Conservation (phyloP, 2,797 vertebrate genomes). For the Anolis apletophallus region DNA sequence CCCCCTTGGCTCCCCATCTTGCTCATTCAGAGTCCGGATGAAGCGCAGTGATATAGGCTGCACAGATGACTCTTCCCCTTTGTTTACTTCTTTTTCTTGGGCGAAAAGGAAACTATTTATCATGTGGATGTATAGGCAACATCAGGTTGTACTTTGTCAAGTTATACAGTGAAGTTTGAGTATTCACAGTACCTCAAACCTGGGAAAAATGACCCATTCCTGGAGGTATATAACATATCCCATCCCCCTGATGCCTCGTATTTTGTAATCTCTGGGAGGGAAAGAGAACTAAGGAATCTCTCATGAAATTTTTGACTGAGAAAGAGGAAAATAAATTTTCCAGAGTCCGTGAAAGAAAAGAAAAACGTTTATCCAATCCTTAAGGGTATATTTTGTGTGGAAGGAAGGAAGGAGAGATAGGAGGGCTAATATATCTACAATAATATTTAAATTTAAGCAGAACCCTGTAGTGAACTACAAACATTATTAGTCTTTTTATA, state of each 20-base stretch:
- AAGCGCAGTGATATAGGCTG: neutral
- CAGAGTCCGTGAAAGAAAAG: neutral
- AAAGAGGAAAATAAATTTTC: neutral
- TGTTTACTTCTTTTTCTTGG: neutral
- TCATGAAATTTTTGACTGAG: neutral
- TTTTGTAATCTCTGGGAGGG: slow-evolving; percentile 30
- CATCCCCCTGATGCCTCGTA: slow-evolving; percentile 16
- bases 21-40: too few relatives aligned
- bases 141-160: neutral
- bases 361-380: too few relatives aligned
- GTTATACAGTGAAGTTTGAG: neutral
- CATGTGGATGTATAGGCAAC: neutral
- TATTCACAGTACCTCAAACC: neutral
- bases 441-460: neutral
- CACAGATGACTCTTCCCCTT: neutral
- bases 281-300: slow-evolving; percentile 19
- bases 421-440: neutral
- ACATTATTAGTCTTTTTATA: neutral
- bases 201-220: neutral
- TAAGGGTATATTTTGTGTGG: too few relatives aligned
- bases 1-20: too few relatives aligned
- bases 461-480: neutral
- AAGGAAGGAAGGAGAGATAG: too few relatives aligned
- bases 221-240: neutral
- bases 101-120: neutral